A percentile compares a stretch with the other conserved stretches of the same genome.
phyloP scores from a whole-genome alignment of 2,113 vertebrate genomes.

The Sapayoa aenigma region DNA sequence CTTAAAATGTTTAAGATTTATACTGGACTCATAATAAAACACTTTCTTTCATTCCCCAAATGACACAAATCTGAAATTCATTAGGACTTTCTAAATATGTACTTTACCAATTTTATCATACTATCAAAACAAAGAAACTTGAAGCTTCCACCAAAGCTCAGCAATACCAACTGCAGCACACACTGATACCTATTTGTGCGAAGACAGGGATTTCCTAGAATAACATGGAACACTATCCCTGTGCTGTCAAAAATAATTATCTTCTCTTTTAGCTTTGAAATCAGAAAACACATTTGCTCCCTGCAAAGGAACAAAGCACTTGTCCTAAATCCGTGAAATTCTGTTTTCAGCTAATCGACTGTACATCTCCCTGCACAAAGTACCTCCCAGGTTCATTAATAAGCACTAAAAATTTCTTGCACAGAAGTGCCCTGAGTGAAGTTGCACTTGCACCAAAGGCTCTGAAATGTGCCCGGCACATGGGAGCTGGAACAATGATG shows the following conservation, averaged over 20 bases:
- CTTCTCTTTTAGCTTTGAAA: conserved; percentile 18
- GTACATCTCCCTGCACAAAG: background rate
- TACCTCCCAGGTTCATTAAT: background rate
- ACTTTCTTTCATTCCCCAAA: background rate
- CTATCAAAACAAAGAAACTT: conserved; percentile 48
- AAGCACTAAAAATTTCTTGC: background rate
- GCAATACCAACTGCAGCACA: background rate
- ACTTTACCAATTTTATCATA: conserved; percentile 30
- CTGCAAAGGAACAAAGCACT: background rate
- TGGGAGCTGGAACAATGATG: background rate
- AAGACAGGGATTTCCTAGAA: conserved; percentile 42
- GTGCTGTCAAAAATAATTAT: conserved; percentile 10
- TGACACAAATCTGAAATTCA: conserved; percentile 28
- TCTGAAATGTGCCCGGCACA: background rate
- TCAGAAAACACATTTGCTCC: background rate
- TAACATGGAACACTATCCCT: conserved; percentile 34
- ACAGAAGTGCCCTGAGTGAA: background rate
- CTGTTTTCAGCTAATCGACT: background rate
- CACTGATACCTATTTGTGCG: background rate
- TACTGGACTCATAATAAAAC: background rate
- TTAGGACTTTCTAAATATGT: conserved; percentile 30
- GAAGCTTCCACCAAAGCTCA: conserved; percentile 11
- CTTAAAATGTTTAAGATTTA: conserved; percentile 1
- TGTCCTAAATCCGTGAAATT: background rate
- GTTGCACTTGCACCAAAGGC: background rate